These are phyloP conservation scores for Osmoderma eremita DNA, from an alignment of 2,888 invertebrate genomes.

Conservation along the genomic window DNA sequence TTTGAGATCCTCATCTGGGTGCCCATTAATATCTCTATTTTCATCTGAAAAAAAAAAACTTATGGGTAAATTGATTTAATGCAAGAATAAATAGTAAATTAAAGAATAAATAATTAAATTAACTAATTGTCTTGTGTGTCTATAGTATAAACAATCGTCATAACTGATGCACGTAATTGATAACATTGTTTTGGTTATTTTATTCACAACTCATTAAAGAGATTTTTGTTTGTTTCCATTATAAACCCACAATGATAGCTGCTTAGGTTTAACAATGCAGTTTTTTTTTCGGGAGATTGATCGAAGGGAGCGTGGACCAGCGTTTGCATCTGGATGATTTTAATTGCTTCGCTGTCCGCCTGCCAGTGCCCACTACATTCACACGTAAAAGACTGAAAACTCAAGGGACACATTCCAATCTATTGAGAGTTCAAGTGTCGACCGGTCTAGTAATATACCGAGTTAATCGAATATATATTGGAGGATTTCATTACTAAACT, in stretches of 20 bases:
- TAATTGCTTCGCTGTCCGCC: slow-evolving; percentile 47
- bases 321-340: slow-evolving; percentile 45
- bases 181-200: no score
- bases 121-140: no score
- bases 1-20: slow-evolving; percentile 88
- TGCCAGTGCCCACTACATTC: slow-evolving; percentile 36
- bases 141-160: no score
- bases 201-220: no score
- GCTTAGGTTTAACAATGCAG: no score
- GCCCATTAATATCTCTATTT: slow-evolving; percentile 87
- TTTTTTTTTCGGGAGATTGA: slow-evolving; percentile 4
- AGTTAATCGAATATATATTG: slow-evolving; percentile 41
- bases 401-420: slow-evolving; percentile 54
- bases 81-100: no score
- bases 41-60: slow-evolving; percentile 73
- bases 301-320: slow-evolving; percentile 14
- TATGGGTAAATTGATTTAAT: no score
- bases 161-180: no score
- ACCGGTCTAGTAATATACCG: slow-evolving; percentile 41
- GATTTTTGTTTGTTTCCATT: no score
- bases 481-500: slow-evolving; percentile 22
- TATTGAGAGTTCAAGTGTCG: slow-evolving; percentile 51
- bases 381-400: slow-evolving; percentile 43
- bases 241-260: no score
- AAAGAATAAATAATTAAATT: no score